Evolutionary conservation across 1,140 invertebrate genomes (phyloP).

Genomic region (Drosophila saltans): DNA sequence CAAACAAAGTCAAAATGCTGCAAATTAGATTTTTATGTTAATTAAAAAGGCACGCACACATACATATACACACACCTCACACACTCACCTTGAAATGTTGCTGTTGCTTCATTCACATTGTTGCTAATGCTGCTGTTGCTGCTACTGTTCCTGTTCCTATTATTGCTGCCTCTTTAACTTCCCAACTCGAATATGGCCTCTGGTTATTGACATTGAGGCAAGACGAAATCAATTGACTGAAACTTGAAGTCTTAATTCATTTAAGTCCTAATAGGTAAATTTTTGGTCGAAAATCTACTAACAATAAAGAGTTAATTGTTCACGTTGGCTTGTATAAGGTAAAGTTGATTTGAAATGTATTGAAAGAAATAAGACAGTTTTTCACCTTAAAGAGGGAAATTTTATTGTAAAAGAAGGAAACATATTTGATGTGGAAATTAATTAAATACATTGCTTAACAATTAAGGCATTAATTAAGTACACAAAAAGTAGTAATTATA

Average conservation of each 20-base stretch:
- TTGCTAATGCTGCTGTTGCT: neutral
- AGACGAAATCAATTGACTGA: conserved; percentile 11
- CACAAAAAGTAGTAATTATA: too few relatives aligned
- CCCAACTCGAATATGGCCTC: neutral
- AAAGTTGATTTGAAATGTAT: neutral
- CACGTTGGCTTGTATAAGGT: neutral
- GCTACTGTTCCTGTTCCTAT: neutral
- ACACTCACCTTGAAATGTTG: conserved; percentile 26
- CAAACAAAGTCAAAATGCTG: conserved; percentile 61
- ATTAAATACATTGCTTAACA: too few relatives aligned
- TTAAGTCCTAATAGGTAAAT: neutral
- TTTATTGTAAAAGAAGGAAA: too few relatives aligned
- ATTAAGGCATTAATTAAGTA: too few relatives aligned
- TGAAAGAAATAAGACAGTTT: neutral
- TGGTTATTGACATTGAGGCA: conserved; percentile 8
- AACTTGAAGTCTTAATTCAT: conserved; percentile 12
- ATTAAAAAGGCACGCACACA: conserved; percentile 66
- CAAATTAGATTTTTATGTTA: conserved; percentile 82
- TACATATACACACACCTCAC: conserved; percentile 12
- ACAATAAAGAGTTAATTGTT: conserved; percentile 10
- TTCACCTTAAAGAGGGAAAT: neutral
- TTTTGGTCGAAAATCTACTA: neutral
- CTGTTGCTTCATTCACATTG: conserved; percentile 12
- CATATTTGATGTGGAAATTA: too few relatives aligned
- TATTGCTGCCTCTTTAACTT: neutral